Evolutionary conservation across 1,140 invertebrate genomes (phyloP).

Genomic region (Drosophila ercepeae): DNA sequence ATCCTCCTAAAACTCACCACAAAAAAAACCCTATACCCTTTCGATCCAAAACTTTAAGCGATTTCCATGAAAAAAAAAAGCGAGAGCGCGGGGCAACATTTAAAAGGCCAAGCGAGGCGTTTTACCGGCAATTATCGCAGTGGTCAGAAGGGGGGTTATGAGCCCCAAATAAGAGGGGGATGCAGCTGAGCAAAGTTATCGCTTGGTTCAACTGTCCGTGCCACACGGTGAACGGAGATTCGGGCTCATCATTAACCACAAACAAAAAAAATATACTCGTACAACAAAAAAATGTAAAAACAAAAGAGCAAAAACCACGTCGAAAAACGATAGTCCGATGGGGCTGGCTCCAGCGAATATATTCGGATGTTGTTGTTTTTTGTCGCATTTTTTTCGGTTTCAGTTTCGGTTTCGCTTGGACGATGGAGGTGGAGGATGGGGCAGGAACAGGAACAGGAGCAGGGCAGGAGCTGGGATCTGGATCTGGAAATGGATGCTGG

Average conservation of each 20-base stretch:
- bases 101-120: slow-evolving; percentile 80
- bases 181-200: slow-evolving; percentile 18
- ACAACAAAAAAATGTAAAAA: slow-evolving; percentile 40
- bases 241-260: slow-evolving; percentile 71
- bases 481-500: slow-evolving; percentile 8
- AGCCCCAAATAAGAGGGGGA: not conserved
- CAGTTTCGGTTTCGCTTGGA: slow-evolving; percentile 37
- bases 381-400: slow-evolving; percentile 45
- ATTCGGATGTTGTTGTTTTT: slow-evolving; percentile 26
- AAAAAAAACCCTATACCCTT: slow-evolving; percentile 31
- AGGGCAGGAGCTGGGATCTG: slow-evolving; percentile 11
- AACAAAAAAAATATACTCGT: too few relatives aligned
- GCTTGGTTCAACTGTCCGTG: slow-evolving; percentile 25
- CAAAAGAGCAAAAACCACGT: slow-evolving; percentile 69
- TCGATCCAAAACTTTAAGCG: slow-evolving; percentile 23
- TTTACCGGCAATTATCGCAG: slow-evolving; percentile 81
- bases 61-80: slow-evolving; percentile 39
- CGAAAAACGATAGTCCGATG: slow-evolving; percentile 49
- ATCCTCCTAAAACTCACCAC: too few relatives aligned
- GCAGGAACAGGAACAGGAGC: not conserved
- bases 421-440: slow-evolving; percentile 12
- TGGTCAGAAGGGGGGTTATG: slow-evolving; percentile 18
- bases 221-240: slow-evolving; percentile 39
- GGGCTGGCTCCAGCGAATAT: slow-evolving; percentile 23
- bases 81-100: slow-evolving; percentile 65